These are phyloP conservation scores for Sandelia bainsii DNA, from an alignment of 2,797 vertebrate genomes.

Conservation along the genomic window DNA sequence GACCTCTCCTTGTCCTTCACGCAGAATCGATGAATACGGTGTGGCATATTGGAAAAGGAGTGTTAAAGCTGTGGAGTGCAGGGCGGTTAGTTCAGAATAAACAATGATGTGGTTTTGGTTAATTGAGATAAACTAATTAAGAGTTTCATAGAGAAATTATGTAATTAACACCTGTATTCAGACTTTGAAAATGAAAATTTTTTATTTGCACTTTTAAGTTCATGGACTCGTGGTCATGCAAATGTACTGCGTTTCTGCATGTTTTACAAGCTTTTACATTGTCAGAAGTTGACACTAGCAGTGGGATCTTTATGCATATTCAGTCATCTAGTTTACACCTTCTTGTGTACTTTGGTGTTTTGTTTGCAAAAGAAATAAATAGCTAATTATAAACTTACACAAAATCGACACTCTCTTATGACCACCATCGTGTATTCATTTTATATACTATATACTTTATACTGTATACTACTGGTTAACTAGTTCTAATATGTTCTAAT, in stretches of 20 bases:
- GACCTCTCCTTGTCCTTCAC: constrained; percentile 66
- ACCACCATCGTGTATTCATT: not conserved
- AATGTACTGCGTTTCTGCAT: not conserved
- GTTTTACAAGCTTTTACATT: not conserved
- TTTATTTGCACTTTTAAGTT: not conserved
- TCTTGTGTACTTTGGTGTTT: too few relatives aligned
- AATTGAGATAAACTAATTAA: constrained; percentile 29
- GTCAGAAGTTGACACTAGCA: not conserved
- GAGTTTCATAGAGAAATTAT: constrained; percentile 1
- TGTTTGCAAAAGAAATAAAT: too few relatives aligned
- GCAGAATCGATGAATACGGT: constrained; percentile 44
- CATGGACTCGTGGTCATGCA: not conserved
- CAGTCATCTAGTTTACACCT: not conserved
- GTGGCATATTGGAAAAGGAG: constrained; percentile 34
- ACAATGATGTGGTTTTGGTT: not conserved
- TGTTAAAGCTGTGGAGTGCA: constrained; percentile 1
- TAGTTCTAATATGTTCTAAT: not conserved
- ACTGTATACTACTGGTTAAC: not conserved
- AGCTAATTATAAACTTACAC: too few relatives aligned
- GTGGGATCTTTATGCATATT: not conserved
- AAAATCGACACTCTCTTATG: too few relatives aligned
- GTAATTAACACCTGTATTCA: constrained; percentile 11
- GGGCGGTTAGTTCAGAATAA: not conserved
- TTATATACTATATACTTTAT: too few relatives aligned
- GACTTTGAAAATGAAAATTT: not conserved